A percentile compares a stretch with the other conserved stretches of the same genome.
These are phyloP conservation scores for Cataglyphis livida DNA, from an alignment of 2,888 invertebrate genomes.

Conservation along the genomic window DNA sequence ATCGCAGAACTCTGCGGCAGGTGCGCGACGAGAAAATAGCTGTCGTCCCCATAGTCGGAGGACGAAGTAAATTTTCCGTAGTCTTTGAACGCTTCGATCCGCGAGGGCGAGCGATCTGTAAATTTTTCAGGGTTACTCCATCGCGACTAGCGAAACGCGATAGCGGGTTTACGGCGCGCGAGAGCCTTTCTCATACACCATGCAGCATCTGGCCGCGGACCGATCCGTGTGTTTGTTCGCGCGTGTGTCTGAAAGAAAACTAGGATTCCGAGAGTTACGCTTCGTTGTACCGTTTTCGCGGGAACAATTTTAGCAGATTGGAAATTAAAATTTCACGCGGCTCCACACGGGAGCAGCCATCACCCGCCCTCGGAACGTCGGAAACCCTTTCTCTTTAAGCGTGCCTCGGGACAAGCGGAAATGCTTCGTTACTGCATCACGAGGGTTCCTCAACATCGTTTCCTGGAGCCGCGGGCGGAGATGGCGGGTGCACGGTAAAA, in stretches of 20 bases:
- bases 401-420: slow-evolving; percentile 27
- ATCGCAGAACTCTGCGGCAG: slow-evolving; percentile 29
- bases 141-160: slow-evolving; percentile 17
- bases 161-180: slow-evolving; percentile 40
- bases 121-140: slow-evolving; percentile 63
- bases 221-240: slow-evolving; percentile 26
- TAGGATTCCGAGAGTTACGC: slow-evolving; percentile 26
- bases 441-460: slow-evolving; percentile 7
- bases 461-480: slow-evolving; percentile 2
- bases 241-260: background rate
- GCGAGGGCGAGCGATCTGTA: slow-evolving; percentile 32
- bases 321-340: slow-evolving; percentile 74
- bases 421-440: slow-evolving; percentile 33
- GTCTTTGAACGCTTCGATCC: slow-evolving; percentile 61
- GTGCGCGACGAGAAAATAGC: slow-evolving; percentile 61
- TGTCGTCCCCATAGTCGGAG: slow-evolving; percentile 58
- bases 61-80: slow-evolving; percentile 65
- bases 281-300: slow-evolving; percentile 49
- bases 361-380: background rate
- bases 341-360: slow-evolving; percentile 4
- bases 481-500: slow-evolving; percentile 14
- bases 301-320: slow-evolving; percentile 73
- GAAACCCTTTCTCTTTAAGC: slow-evolving; percentile 45
- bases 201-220: background rate
- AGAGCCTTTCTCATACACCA: slow-evolving; percentile 11